A percentile compares a stretch with the other conserved stretches of the same genome.
phyloP scores from a whole-genome alignment of 2,888 invertebrate species.

The Ochlodes sylvanus region DNA sequence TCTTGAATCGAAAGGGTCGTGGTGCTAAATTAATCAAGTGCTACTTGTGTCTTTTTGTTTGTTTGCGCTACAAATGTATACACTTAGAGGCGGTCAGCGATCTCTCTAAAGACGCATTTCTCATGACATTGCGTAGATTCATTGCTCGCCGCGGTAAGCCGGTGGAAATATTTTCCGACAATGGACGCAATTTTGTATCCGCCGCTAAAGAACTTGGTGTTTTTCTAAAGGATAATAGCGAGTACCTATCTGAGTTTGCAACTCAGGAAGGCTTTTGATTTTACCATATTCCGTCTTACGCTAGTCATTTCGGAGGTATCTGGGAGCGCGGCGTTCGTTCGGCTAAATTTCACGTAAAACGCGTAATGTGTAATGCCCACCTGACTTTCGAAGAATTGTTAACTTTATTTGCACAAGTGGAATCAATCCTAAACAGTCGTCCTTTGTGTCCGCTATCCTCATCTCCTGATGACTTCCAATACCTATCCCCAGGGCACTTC shows the following conservation, averaged over 20 bases:
- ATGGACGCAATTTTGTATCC: slow-evolving; percentile 43
- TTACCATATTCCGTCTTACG: slow-evolving; percentile 1
- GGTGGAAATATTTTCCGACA: slow-evolving; percentile 49
- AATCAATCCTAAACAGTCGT: slow-evolving; percentile 8
- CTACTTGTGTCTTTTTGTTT: too few species aligned
- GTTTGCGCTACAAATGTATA: slow-evolving; percentile 46
- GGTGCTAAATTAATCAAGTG: too few species aligned
- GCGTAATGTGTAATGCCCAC: too few species aligned
- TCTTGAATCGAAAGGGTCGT: too few species aligned
- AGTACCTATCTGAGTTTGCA: slow-evolving; percentile 36
- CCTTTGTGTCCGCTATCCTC: slow-evolving; percentile 9
- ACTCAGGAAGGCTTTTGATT: slow-evolving; percentile 16
- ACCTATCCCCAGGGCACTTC: slow-evolving; percentile 27
- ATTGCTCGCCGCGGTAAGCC: slow-evolving; percentile 50
- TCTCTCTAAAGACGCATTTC: slow-evolving; percentile 46
- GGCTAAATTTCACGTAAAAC: too few species aligned
- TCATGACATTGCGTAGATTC: slow-evolving; percentile 48
- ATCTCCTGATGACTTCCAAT: slow-evolving; percentile 9
- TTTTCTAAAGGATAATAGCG: slow-evolving; percentile 35
- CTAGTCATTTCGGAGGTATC: slow-evolving; percentile 13
- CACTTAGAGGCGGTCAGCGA: slow-evolving; percentile 48
- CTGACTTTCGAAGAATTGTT: too few species aligned
- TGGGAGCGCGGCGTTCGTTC: slow-evolving; percentile 13
- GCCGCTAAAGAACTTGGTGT: slow-evolving; percentile 35
- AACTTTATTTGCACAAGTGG: slow-evolving; percentile 17